Percentiles rank a stretch among this genome's conserved stretches.
These are phyloP conservation scores for Eciton burchellii DNA, from an alignment of 1,140 invertebrate genomes.

Conservation along the genomic window DNA sequence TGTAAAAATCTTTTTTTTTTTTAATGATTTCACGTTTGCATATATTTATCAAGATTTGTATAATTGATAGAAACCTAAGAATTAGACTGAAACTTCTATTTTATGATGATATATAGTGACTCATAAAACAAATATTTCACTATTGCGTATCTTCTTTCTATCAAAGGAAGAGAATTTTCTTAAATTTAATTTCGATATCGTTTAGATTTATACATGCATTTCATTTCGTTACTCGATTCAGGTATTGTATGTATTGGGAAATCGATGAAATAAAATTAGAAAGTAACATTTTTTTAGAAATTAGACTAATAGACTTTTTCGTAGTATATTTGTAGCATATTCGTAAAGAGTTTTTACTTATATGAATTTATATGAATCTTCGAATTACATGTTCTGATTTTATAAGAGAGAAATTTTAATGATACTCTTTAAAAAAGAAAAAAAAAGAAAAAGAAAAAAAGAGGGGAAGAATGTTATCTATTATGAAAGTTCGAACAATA, in stretches of 20 bases:
- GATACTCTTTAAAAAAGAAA: not conserved
- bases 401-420: constrained; percentile 18
- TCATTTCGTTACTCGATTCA: not conserved
- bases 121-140: not conserved
- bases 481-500: constrained; percentile 29
- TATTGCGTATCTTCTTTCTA: not conserved
- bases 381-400: not conserved
- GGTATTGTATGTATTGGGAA: not conserved
- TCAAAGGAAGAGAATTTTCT: not conserved
- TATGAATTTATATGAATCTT: constrained; percentile 5
- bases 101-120: not conserved
- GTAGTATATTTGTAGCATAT: constrained; percentile 3
- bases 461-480: not conserved
- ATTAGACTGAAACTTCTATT: not conserved
- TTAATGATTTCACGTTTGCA: not conserved
- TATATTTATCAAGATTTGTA: constrained; percentile 5
- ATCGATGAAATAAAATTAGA: constrained; percentile 17
- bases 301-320: constrained; percentile 37
- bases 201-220: not conserved
- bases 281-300: constrained; percentile 14
- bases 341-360: constrained; percentile 27
- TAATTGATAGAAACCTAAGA: not conserved
- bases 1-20: constrained; percentile 35
- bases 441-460: not conserved
- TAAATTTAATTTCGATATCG: not conserved